Conservation (phyloP, 2,888 invertebrate genomes). For the Papilio gigon region DNA sequence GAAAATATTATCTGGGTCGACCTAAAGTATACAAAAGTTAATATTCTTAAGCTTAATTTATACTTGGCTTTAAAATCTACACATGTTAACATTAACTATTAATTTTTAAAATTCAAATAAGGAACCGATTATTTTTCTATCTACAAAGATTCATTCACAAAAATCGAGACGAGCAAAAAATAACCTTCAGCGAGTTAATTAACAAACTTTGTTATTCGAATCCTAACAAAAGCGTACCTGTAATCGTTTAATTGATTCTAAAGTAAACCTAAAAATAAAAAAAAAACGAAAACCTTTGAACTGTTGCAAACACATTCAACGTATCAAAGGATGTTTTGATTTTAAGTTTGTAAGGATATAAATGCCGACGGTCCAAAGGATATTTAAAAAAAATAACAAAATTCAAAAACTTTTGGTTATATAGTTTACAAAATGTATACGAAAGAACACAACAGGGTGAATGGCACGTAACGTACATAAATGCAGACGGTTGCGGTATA, state of each 20-base stretch:
- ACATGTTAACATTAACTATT: no score
- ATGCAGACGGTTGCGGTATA: constrained; percentile 39
- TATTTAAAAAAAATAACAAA: background rate
- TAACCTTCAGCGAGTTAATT: constrained; percentile 20
- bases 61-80: background rate
- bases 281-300: background rate
- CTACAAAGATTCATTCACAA: constrained; percentile 16
- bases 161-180: constrained; percentile 14
- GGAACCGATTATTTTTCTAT: background rate
- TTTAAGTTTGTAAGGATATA: no score
- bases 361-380: background rate
- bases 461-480: constrained; percentile 39
- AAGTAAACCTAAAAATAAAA: background rate
- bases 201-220: constrained; percentile 12
- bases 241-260: constrained; percentile 2
- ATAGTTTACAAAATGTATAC: background rate
- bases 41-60: no score
- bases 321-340: no score
- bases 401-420: background rate
- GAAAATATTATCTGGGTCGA: background rate
- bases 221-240: background rate
- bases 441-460: constrained; percentile 30
- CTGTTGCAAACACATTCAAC: no score
- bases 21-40: background rate
- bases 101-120: background rate